Evolutionary conservation across 2,113 vertebrate species (phyloP).

Genomic region (Pimephales promelas): DNA sequence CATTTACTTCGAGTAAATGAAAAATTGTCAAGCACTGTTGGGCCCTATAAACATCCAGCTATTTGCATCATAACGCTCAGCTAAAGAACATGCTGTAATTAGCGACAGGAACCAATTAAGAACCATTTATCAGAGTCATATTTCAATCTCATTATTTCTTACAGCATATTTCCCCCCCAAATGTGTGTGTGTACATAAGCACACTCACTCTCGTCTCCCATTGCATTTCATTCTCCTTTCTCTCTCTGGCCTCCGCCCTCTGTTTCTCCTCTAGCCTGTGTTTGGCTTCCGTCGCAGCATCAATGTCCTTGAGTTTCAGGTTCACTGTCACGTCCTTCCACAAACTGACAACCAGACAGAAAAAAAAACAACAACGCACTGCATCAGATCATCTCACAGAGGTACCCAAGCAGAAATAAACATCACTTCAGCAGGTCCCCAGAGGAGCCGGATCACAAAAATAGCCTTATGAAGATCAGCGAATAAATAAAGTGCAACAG

Average conservation of each 20-base stretch:
- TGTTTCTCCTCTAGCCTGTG: conserved; percentile 94
- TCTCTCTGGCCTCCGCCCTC: conserved; percentile 92
- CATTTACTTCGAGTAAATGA: too few relatives aligned
- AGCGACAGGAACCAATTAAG: neutral
- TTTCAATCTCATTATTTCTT: neutral
- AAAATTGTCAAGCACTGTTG: neutral
- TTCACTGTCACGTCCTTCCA: conserved; percentile 97
- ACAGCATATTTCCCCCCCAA: neutral
- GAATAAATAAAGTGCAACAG: neutral
- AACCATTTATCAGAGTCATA: neutral
- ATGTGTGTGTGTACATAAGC: neutral
- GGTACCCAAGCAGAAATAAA: conserved; percentile 1
- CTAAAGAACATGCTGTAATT: neutral
- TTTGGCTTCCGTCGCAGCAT: conserved; percentile 94
- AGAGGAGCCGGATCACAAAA: neutral
- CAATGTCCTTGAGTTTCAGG: conserved; percentile 94
- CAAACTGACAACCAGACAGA: conserved; percentile 73
- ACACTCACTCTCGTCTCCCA: conserved; percentile 95
- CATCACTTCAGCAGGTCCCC: neutral
- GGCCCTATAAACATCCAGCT: neutral
- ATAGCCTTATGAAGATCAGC: conserved; percentile 1
- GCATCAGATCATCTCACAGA: conserved; percentile 15
- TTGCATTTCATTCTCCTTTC: conserved; percentile 91
- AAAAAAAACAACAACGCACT: conserved; percentile 22
- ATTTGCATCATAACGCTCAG: neutral